These are phyloP conservation scores for Aspidoscelis tigris DNA, from an alignment of 2,113 vertebrate genomes.

Conservation along the genomic window DNA sequence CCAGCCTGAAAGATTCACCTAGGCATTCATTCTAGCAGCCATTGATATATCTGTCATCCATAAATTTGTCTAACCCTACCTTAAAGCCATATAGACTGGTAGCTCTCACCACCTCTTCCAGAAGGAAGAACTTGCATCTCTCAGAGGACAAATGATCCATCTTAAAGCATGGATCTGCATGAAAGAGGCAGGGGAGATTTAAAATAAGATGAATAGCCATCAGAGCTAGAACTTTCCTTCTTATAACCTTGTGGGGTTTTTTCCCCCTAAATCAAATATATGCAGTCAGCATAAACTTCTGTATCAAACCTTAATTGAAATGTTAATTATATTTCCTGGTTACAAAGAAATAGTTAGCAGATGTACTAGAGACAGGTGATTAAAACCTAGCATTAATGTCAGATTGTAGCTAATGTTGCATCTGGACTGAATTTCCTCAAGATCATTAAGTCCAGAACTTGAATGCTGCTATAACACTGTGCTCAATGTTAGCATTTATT, in stretches of 20 bases:
- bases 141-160: neutral
- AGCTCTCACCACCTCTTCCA: no score
- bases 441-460: neutral
- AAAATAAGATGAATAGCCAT: slow-evolving; percentile 28
- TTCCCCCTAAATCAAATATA: neutral
- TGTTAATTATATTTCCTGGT: slow-evolving; percentile 44
- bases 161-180: neutral
- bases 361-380: neutral
- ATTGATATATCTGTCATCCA: no score
- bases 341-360: neutral
- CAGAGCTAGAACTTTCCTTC: slow-evolving; percentile 9
- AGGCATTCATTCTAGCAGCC: no score
- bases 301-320: slow-evolving; percentile 48
- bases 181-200: neutral
- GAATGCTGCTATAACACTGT: neutral
- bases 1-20: no score
- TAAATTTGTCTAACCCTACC: no score
- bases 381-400: neutral
- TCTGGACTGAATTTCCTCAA: neutral
- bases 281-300: neutral
- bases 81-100: no score
- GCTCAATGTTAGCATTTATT: neutral
- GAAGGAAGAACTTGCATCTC: slow-evolving; percentile 2
- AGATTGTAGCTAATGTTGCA: no score
- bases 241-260: neutral